These are phyloP conservation scores for Apis mellifera DNA, from an alignment of 1,140 invertebrate genomes.

Conservation along the genomic window Amel_HAv3.1 CM009931.2:17649501-17650000, in stretches of 20 bases:
- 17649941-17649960: neutral
- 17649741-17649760: neutral
- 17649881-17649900: no score
- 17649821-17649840: no score
- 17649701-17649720: neutral
- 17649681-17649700: conserved; percentile 18
- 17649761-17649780: neutral
- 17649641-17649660: neutral
- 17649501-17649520: neutral
- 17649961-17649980: neutral
- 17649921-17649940: no score
- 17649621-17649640: conserved; percentile 11
- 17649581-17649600: neutral
- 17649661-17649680: neutral
- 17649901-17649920: no score
- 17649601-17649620: neutral
- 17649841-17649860: no score
- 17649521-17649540: neutral
- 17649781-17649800: neutral
- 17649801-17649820: no score
- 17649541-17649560: conserved; percentile 25
- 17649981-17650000: neutral
- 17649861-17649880: no score
- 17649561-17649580: conserved; percentile 30
- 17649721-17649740: neutral